Conservation (phyloP, 2,888 invertebrate genomes). For the Lithophane ornitopus region DNA sequence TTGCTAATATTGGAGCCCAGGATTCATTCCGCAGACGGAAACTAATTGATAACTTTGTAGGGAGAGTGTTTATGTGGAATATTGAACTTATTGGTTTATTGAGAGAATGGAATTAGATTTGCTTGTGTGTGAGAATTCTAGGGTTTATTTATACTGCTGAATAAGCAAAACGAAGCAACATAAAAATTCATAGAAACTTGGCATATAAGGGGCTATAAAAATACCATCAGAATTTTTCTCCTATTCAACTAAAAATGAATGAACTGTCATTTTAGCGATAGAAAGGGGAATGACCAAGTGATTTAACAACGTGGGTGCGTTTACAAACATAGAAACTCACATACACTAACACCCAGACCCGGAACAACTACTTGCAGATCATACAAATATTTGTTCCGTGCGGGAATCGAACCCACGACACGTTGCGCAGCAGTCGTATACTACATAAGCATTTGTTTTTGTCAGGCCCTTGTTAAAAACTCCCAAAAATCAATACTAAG, state of each 20-base stretch:
- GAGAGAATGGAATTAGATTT: background rate
- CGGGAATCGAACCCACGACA: no score
- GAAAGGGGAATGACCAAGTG: background rate
- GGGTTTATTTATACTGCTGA: background rate
- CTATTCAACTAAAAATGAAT: conserved; percentile 12
- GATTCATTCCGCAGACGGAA: conserved; percentile 36
- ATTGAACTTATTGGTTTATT: conserved; percentile 43
- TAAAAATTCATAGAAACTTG: conserved; percentile 8
- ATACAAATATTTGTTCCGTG: no score
- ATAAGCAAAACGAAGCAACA: background rate
- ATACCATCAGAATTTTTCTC: conserved; percentile 7
- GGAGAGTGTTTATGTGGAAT: conserved; percentile 17
- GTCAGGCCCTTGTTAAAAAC: background rate
- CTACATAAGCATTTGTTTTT: background rate
- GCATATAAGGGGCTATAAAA: conserved; percentile 23
- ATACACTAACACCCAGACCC: no score
- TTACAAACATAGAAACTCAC: no score
- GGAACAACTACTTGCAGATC: no score
- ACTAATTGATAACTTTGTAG: conserved; percentile 54
- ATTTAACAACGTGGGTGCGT: no score
- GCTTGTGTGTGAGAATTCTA: background rate
- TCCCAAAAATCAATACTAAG: conserved; percentile 17
- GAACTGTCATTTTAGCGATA: background rate
- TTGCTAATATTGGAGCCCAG: conserved; percentile 48
- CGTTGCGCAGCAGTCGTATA: no score